Base-by-base conservation (phyloP, 2,888 invertebrate species). In the Argyresthia goedartella region DNA sequence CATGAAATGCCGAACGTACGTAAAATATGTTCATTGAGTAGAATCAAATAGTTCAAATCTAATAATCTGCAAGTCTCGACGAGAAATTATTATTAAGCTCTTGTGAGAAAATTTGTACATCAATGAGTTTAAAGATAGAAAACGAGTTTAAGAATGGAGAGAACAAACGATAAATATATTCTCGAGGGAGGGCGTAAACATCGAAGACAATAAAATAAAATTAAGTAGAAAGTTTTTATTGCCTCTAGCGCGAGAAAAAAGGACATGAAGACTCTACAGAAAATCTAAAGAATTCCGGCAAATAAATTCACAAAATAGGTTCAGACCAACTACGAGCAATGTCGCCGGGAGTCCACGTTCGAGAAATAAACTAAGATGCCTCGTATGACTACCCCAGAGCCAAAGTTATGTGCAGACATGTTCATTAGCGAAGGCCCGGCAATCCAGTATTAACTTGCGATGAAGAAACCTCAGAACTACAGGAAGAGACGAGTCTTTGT, bases 361-460 rank as follows among this genome's bases (percentile, higher is more conserved):
- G n/a, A 41, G 49, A 15, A 42, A 49, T 49, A 49, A 49, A 49
- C 49, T 51, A 50, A 53, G 52, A 53, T 41, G 53, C 54, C 49
- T 58, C 53, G 59, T 59, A 60, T 59, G 59, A 61, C 57, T 61
- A 57, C 54, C 53, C 56, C 55, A 55, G 59, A 63, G 57, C 35
- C 36, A 57, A 56, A 59, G 54, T 55, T 58, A 58, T 57, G 56
- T 60, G 6, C 25, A 25, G 25, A 25, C 25, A 25, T 25, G 25
- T 25, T 25, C 25, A 25, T 25, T 25, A 6, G 25, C 25, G 6
- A 25, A 25, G 25, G 25, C 2, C 25, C 25, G 25, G 25, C 25
- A 2, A 25, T 25, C 25, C 25, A 25, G 25, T 25, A 25, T 25
- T 6, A 25, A 25, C 3, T 25, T 25, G 6, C 25, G 25, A 25